Conservation (phyloP, 2,113 vertebrate genomes). For the Theristicus caerulescens region DNA sequence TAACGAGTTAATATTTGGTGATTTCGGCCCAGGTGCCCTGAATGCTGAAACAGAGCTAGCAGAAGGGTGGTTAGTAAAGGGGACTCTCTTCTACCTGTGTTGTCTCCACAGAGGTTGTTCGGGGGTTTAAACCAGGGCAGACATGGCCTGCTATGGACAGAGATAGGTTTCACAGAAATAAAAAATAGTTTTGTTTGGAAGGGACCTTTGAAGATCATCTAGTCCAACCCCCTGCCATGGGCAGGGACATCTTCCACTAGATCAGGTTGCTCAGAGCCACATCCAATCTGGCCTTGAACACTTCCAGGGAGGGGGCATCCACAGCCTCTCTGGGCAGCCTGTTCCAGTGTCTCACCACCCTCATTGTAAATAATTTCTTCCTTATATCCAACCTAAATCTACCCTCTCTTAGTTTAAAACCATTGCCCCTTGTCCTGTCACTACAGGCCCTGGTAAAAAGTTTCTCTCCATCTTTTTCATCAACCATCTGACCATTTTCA, state of each 20-base stretch:
- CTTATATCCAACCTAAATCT: not conserved
- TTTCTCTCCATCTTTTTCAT: too few relatives aligned
- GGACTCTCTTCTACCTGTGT: not conserved
- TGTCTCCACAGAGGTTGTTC: not conserved
- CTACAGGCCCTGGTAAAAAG: not conserved
- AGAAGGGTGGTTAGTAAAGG: not conserved
- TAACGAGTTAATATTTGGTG: fast-evolving
- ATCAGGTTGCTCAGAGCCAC: not conserved
- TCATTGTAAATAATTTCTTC: not conserved
- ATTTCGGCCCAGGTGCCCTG: not conserved
- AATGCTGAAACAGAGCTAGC: not conserved
- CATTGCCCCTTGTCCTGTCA: not conserved
- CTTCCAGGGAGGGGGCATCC: not conserved
- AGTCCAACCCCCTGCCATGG: not conserved
- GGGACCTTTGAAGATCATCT: not conserved
- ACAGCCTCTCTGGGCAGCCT: too few relatives aligned
- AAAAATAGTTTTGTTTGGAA: not conserved
- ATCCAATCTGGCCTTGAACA: not conserved
- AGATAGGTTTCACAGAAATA: not conserved
- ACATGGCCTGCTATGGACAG: not conserved
- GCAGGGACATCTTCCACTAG: not conserved
- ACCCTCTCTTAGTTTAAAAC: not conserved
- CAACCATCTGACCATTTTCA: fast-evolving
- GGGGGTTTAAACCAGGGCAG: not conserved
- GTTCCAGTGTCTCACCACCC: not conserved